Conservation (phyloP, 2,888 invertebrate genomes). For the Scaptomyza cyrtandrae region DNA sequence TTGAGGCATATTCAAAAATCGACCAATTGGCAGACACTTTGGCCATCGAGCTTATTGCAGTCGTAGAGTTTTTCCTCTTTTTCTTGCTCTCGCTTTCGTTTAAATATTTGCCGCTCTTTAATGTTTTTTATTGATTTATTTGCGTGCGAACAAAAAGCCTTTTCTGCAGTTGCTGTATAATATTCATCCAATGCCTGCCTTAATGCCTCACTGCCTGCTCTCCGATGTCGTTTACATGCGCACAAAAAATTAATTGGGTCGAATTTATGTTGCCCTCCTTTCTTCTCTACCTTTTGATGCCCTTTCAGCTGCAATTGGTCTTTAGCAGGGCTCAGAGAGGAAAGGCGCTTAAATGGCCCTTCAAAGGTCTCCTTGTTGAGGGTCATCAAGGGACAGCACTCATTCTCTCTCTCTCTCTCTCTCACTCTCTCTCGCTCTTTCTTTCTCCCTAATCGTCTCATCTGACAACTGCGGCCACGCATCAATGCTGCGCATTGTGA, state of each 20-base stretch:
- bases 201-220: conserved; percentile 28
- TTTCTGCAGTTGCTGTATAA: conserved; percentile 34
- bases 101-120: conserved; percentile 1
- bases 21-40: not conserved
- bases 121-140: conserved; percentile 42
- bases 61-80: not conserved
- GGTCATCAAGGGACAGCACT: not conserved
- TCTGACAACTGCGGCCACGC: conserved; percentile 32
- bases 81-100: conserved; percentile 24
- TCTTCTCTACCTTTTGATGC: no score
- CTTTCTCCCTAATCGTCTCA: conserved; percentile 1
- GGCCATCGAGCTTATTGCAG: not conserved
- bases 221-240: conserved; percentile 15
- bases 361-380: conserved; percentile 8
- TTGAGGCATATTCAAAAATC: not conserved
- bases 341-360: conserved; percentile 49
- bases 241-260: conserved; percentile 49
- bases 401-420: not conserved
- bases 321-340: conserved; percentile 15
- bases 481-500: not conserved
- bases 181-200: conserved; percentile 39
- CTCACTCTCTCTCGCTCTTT: not conserved
- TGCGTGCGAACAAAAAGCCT: conserved; percentile 32
- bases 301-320: not conserved
- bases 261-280: conserved; percentile 28